phyloP scores from a whole-genome alignment of 1,140 invertebrate species.

The Teleopsis dalmanni region DNA sequence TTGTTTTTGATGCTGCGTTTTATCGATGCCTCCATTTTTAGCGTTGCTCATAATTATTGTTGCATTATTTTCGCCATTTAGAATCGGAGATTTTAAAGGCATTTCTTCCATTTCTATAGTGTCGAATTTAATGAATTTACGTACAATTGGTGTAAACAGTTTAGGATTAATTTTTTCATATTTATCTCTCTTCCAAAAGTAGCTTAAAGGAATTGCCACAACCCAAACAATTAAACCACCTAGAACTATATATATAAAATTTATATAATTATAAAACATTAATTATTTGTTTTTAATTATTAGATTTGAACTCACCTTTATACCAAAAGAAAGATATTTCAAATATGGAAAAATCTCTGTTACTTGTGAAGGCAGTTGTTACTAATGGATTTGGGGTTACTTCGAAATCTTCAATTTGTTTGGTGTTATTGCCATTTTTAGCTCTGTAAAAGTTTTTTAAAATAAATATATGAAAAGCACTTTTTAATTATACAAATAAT shows the following conservation, averaged over 20 bases:
- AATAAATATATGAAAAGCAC: not conserved
- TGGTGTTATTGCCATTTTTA: no score
- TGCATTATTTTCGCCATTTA: no score
- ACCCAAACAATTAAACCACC: conserved; percentile 54
- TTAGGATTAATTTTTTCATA: conserved; percentile 17
- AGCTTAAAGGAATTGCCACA: conserved; percentile 49
- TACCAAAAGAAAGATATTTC: conserved; percentile 56
- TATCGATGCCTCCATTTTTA: no score
- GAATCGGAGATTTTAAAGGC: no score
- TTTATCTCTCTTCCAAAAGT: conserved; percentile 23
- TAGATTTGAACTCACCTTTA: no score
- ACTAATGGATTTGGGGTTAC: conserved; percentile 11
- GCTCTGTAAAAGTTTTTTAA: not conserved
- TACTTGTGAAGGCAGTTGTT: conserved; percentile 27
- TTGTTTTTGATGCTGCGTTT: no score
- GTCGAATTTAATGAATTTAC: conserved; percentile 23
- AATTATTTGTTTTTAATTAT: no score
- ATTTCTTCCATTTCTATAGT: conserved; percentile 19
- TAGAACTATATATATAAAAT: no score
- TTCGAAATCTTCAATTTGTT: no score
- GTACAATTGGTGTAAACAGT: not conserved
- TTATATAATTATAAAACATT: no score
- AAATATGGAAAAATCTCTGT: conserved; percentile 48
- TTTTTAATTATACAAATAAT: conserved; percentile 16
- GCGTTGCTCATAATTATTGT: no score